A percentile compares a stretch with the other conserved stretches of the same genome.
phyloP scores from a whole-genome alignment of 2,888 invertebrate genomes.

The Ichneumoninae sp. region DNA sequence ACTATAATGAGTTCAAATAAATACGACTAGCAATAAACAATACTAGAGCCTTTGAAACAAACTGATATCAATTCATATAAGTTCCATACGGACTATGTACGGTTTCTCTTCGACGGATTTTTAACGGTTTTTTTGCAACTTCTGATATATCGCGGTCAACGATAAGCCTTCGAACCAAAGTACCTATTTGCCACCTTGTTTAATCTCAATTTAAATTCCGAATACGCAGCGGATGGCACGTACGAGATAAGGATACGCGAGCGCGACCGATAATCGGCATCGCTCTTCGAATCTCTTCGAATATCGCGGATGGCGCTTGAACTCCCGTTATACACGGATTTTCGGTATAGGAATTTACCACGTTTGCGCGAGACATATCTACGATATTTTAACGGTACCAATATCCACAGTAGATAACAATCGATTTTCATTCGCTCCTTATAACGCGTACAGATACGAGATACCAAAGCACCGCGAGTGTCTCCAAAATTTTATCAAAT shows the following conservation, averaged over 20 bases:
- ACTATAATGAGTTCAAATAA: no score
- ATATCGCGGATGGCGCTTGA: not conserved
- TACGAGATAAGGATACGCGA: constrained; percentile 70
- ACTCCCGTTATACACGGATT: not conserved
- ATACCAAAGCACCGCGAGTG: not conserved
- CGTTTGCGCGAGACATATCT: not conserved
- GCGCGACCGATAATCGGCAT: constrained; percentile 47
- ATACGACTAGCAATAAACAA: no score
- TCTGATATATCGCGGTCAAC: not conserved
- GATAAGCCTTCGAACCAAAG: constrained; percentile 42
- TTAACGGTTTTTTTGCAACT: constrained; percentile 12
- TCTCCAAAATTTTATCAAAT: not conserved
- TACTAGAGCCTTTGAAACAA: not conserved
- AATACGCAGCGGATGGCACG: constrained; percentile 67
- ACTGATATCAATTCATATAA: not conserved
- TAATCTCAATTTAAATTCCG: constrained; percentile 36
- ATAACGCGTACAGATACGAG: not conserved
- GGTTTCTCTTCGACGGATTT: not conserved
- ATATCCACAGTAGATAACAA: not conserved
- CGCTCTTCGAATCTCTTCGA: constrained; percentile 28
- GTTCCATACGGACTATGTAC: not conserved
- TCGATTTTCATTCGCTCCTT: constrained; percentile 8
- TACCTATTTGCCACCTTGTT: constrained; percentile 32
- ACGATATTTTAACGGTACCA: not conserved
- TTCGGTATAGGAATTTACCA: not conserved